Percentiles rank a stretch among this genome's conserved stretches.
Evolutionary conservation across 1,140 invertebrate species (phyloP).

Genomic region (Lasaia peninsularis): DNA sequence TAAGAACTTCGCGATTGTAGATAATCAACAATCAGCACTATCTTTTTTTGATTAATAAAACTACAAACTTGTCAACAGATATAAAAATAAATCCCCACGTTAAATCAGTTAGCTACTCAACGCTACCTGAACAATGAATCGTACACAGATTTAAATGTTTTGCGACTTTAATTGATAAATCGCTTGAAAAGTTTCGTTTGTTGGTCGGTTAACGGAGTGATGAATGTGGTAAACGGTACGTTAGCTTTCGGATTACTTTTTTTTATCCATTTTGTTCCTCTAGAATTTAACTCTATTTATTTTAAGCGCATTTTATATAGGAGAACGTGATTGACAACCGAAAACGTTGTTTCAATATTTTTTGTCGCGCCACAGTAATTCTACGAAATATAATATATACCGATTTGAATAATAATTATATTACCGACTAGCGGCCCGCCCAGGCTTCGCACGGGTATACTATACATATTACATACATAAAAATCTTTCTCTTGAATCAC

Average conservation of each 20-base stretch:
- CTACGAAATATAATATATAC: no score
- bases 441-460: no score
- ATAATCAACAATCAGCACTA: no score
- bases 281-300: not conserved
- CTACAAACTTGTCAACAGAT: not conserved
- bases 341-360: no score
- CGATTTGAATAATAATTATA: no score
- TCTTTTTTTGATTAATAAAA: no score
- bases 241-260: slow-evolving; percentile 6
- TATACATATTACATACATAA: no score
- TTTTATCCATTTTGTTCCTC: not conserved
- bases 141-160: slow-evolving; percentile 1
- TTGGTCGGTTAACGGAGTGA: slow-evolving; percentile 2
- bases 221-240: slow-evolving; percentile 1
- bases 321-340: no score
- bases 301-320: not conserved
- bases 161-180: slow-evolving; percentile 5
- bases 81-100: not conserved
- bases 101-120: not conserved
- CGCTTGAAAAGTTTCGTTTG: slow-evolving; percentile 5
- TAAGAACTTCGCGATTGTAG: no score
- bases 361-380: no score
- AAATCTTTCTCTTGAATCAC: no score
- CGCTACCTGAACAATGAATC: not conserved
- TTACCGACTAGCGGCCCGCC: no score